Base-by-base conservation (phyloP, 1,140 invertebrate genomes). In the Tetramorium parvispinum region DNA sequence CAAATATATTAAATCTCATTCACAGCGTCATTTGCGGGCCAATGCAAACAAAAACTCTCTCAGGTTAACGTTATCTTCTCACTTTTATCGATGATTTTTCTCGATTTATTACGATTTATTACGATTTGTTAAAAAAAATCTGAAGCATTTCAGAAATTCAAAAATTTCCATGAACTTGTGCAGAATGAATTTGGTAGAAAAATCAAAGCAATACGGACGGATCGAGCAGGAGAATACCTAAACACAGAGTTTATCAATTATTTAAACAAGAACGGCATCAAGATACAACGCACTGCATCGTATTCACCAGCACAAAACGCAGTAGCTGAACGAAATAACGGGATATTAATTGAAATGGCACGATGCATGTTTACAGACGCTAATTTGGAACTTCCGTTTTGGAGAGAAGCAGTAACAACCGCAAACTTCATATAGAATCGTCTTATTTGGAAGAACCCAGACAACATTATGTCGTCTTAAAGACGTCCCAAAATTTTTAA, bases 31-130 rank as follows among this genome's bases (percentile, higher is more conserved):
- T 49, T 1, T 49, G 46, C 7, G 46, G 46, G 0, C 46, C 46
- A 0, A 49, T 32, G 27, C 16, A 32, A 13, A 65, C 61, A 8
- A 63, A 6, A 7, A 63, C 61, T 18, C 3, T 6, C 3, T 32
- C 24, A 18, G 27, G 16, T 32, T 8, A 63, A 7, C 27, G 27
- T 6, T 63, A 63, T 18, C 0, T 63, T 1, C 4, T 63, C 1
- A 63, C 61, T 3, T 63, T 63, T 63, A 32, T 63, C 8, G 61
- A 63, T 63, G 27, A 63, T 63, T 63, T 32, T 8, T 63, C 61
- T 1, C 13, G 16, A 63, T 63, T 37, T 18, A 63, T 13, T 6
- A 32, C 4, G 1, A 63, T 63, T 18, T 63, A 63, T n/a, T n/a
- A n/a, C n/a, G n/a, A n/a, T 2, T 18, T 63, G 3, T 5, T 63